Conservation (phyloP, 2,888 invertebrate genomes). For the Acanthoscelides obtectus region DNA sequence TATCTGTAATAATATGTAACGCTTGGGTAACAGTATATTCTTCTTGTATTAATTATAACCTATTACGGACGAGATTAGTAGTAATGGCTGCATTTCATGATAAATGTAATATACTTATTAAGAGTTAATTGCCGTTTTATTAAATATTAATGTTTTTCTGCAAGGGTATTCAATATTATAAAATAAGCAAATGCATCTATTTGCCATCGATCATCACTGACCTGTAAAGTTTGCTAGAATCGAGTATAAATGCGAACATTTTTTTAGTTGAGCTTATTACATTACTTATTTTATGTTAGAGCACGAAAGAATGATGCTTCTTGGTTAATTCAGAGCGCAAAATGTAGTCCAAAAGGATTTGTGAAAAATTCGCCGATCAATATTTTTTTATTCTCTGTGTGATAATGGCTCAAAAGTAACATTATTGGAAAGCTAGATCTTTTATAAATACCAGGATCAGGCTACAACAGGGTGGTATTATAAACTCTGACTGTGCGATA, state of each 20-base stretch:
- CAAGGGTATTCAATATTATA: neutral
- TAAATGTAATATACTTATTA: neutral
- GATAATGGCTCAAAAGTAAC: no score
- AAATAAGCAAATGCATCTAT: neutral
- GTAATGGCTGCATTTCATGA: neutral
- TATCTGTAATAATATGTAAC: neutral
- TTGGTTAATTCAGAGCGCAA: no score
- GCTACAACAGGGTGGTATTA: no score
- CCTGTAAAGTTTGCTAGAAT: neutral
- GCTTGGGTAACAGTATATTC: neutral
- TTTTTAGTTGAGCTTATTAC: no score
- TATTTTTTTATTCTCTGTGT: no score
- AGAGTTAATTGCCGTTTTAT: neutral
- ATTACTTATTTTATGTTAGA: no score
- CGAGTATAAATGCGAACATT: neutral
- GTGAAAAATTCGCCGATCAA: no score
- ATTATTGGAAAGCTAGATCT: no score
- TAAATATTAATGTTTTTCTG: neutral
- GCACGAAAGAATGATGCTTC: no score
- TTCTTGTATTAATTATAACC: neutral
- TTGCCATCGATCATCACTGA: neutral
- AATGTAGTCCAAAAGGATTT: no score
- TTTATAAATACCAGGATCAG: no score
- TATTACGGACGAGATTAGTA: neutral
- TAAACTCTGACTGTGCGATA: no score